Evolutionary conservation across 2,888 invertebrate species (phyloP), one percentile per base, ranked within the genome.

Genomic region (Andrena hattorfiana): DNA sequence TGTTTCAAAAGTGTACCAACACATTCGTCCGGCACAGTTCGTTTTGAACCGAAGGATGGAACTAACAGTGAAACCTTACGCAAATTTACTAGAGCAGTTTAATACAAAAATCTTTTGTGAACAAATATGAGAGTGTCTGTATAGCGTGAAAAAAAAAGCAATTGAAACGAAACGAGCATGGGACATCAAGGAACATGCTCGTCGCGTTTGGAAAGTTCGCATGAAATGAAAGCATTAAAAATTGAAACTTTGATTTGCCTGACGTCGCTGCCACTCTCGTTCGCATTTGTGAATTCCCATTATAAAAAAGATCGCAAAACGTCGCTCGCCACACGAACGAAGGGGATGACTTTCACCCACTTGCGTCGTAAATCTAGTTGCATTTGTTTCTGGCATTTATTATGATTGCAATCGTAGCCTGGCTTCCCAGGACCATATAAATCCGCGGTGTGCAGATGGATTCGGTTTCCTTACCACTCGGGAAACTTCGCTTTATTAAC

Each of bases 181-280:
- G 32, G 20, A 62, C 23, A 23, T 56, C 23, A 3, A 10, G 56
- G 56, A 56, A 56, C 56, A 3, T 56, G 54, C 10, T 23, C n/a
- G 23, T 56, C 23, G 56, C 10, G 26, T 26, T 48, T 64, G 49
- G 13, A 54, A 51, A 35, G 32, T 6, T 2, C 30, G 13, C 32
- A 7, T 35, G 54, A 35, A 30, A 68, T 68, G 68, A 68, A 68
- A 51, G 13, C 23, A 68, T 68, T 68, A 68, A 68, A 68, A 30
- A 68, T 68, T 68, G 32, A 68, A 68, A 35, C 13, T 32, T 32
- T 68, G 54, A 68, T 68, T 32, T 51, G 28, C 30, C 20, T 54
- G n/a, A 10, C 20, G 54, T 54, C 16, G 20, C 54, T 7, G 13
- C n/a, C 13, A 51, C 20, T 32, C 54, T 1, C 6, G 20, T 10